Conservation (phyloP, 2,888 invertebrate species). For the Theretra japonica region DNA sequence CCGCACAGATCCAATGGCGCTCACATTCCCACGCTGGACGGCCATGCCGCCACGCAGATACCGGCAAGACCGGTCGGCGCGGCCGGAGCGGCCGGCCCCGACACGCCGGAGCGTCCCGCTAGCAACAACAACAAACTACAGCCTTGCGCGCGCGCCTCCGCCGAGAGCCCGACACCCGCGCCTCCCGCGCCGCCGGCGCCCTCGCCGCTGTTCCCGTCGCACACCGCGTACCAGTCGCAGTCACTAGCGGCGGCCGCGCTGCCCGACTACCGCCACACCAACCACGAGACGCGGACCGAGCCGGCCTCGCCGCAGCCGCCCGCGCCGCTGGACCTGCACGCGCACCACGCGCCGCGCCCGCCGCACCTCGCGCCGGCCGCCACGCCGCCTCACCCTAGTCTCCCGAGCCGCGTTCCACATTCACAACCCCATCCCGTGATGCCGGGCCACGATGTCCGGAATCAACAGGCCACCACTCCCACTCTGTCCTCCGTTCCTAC, state of each 20-base stretch:
- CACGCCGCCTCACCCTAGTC: slow-evolving; percentile 61
- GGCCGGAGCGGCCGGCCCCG: slow-evolving; percentile 74
- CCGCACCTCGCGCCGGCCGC: slow-evolving; percentile 51
- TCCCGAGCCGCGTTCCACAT: slow-evolving; percentile 64
- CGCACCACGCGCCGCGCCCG: slow-evolving; percentile 64
- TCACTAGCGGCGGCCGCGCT: slow-evolving; percentile 78
- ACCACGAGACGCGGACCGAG: slow-evolving; percentile 84
- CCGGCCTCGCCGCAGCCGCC: slow-evolving; percentile 61
- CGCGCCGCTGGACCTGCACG: slow-evolving; percentile 73
- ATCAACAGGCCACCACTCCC: slow-evolving; percentile 53
- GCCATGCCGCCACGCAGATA: slow-evolving; percentile 76
- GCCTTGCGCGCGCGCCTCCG: slow-evolving; percentile 77
- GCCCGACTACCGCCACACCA: slow-evolving; percentile 79
- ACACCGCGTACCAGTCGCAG: slow-evolving; percentile 76
- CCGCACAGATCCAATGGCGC: slow-evolving; percentile 73
- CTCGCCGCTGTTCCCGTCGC: slow-evolving; percentile 74
- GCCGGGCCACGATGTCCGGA: slow-evolving; percentile 70
- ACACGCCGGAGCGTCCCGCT: slow-evolving; percentile 76
- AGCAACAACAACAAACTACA: slow-evolving; percentile 77
- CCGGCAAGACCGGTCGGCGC: slow-evolving; percentile 76
- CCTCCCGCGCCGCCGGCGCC: slow-evolving; percentile 77
- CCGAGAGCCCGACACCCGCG: slow-evolving; percentile 78
- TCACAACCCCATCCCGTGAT: slow-evolving; percentile 67
- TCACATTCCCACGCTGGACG: slow-evolving; percentile 76
- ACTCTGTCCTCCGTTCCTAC: slow-evolving; percentile 71